Percentiles rank a stretch among this genome's conserved stretches.
Evolutionary conservation across 30 jellyfish, hydroid and myxozoan genomes (phyloP).

Genomic region (Pseudorhiza aurosa): DNA sequence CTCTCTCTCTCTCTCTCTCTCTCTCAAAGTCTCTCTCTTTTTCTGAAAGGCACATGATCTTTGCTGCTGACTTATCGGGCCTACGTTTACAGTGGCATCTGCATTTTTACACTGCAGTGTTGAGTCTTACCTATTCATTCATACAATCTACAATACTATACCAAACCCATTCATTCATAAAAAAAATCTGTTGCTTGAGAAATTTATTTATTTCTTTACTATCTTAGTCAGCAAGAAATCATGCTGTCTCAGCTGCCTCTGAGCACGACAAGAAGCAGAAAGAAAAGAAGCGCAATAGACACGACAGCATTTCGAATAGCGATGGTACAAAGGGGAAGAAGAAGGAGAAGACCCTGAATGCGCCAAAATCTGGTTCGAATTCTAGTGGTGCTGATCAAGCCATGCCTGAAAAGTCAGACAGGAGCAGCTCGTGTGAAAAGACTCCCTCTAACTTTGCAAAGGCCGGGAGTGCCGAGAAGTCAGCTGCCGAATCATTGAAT

Average conservation of each 20-base stretch:
- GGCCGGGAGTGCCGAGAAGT: conserved; percentile 46
- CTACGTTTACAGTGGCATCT: no score
- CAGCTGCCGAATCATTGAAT: conserved; percentile 68
- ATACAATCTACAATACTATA: no score
- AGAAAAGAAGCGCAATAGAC: conserved; percentile 33
- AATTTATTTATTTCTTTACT: no score
- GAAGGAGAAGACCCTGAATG: conserved; percentile 7
- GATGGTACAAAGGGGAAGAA: conserved; percentile 37
- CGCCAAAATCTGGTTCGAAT: background rate
- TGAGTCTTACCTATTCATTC: no score
- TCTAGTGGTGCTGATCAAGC: background rate
- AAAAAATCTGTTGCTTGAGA: no score
- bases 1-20: no score
- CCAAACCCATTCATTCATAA: no score
- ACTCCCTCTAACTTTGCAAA: background rate
- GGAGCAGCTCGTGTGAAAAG: background rate
- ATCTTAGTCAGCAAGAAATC: conserved; percentile 51
- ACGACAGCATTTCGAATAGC: conserved; percentile 40
- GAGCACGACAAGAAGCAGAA: conserved; percentile 39
- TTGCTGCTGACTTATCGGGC: no score
- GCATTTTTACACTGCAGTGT: no score
- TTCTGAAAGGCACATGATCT: no score
- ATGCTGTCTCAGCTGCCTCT: no score
- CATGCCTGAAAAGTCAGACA: background rate
- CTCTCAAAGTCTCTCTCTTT: no score